Percentiles rank a stretch among this genome's conserved stretches.
Conservation (phyloP, 2,797 vertebrate genomes). For the Pipistrellus nathusii region DNA sequence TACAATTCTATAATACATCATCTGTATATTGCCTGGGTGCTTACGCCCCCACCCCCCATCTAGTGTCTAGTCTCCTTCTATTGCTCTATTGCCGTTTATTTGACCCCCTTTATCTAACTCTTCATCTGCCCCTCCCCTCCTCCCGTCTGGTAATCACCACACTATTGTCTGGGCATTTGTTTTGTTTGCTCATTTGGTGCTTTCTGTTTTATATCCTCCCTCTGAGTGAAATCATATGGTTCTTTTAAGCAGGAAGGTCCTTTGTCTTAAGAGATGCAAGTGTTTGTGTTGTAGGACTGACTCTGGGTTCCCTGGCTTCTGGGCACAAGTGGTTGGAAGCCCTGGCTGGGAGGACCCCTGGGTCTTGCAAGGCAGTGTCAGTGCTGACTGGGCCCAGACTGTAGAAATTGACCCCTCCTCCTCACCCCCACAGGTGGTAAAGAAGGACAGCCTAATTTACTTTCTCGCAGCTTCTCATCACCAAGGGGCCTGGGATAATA, state of each 20-base stretch:
- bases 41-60: background rate
- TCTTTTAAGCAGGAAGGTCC: background rate
- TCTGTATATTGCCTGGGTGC: background rate
- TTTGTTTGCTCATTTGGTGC: background rate
- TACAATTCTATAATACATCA: background rate
- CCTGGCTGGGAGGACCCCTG: background rate
- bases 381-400: background rate
- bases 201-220: background rate
- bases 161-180: background rate
- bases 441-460: background rate
- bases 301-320: background rate
- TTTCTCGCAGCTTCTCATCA: background rate
- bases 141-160: background rate
- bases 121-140: background rate
- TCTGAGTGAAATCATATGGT: background rate
- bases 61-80: background rate
- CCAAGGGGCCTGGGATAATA: background rate
- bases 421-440: background rate
- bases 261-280: background rate
- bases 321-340: background rate
- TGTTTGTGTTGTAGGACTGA: background rate
- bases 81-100: background rate
- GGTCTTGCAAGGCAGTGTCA: background rate
- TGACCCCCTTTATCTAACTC: background rate
- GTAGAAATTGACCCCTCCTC: background rate